phyloP scores from a whole-genome alignment of 2,113 vertebrate species.

The Lophochroa leadbeateri region DNA sequence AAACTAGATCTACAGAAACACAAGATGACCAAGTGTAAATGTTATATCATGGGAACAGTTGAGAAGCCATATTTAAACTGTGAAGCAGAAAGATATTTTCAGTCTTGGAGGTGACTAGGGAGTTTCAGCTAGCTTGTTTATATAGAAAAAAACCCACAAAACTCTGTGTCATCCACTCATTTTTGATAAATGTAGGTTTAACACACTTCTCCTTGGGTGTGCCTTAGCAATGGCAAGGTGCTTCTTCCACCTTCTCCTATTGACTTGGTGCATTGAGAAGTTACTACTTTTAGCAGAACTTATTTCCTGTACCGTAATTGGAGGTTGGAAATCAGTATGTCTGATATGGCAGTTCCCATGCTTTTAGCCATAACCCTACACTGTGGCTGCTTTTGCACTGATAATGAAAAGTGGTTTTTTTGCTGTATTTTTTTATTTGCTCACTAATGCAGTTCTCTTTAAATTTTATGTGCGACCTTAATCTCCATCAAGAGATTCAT shows the following conservation, averaged over 20 bases:
- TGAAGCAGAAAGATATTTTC: background rate
- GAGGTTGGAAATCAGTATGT: background rate
- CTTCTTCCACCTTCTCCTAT: background rate
- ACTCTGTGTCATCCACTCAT: background rate
- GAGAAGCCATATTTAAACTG: conserved; percentile 4
- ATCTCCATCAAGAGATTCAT: background rate
- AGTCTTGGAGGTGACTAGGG: background rate
- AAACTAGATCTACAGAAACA: background rate
- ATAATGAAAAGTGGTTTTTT: background rate
- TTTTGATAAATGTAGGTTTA: background rate
- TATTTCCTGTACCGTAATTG: background rate
- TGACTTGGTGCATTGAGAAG: background rate
- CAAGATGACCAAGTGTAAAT: background rate
- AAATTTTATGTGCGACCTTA: background rate
- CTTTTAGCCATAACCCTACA: background rate
- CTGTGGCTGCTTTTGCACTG: background rate
- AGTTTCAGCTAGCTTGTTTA: background rate
- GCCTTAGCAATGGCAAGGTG: background rate
- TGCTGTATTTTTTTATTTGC: background rate
- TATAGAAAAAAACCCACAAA: background rate
- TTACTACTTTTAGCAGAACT: background rate
- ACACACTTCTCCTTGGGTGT: background rate
- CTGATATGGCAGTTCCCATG: background rate
- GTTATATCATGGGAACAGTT: background rate
- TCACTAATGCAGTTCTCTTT: background rate